These are phyloP conservation scores for Drosophila subpulchrella DNA, from an alignment of 1,140 invertebrate genomes.

Conservation along the genomic window DNA sequence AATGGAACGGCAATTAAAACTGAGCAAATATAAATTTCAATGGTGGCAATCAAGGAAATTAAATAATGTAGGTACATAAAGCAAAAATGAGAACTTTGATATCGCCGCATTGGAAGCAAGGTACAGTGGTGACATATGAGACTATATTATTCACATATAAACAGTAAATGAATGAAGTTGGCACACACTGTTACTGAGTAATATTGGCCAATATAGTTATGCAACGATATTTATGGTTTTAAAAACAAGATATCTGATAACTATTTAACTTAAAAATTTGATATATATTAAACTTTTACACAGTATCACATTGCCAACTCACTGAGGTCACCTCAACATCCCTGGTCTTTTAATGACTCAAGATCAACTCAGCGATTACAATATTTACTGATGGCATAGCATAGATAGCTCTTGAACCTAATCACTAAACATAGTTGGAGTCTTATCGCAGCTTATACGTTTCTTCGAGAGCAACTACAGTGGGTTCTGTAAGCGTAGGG, in stretches of 20 bases:
- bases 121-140: constrained; percentile 21
- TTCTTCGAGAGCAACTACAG: constrained; percentile 15
- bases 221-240: constrained; percentile 26
- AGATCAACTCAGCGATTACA: constrained; percentile 29
- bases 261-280: neutral
- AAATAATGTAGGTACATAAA: constrained; percentile 15
- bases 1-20: constrained; percentile 37
- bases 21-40: constrained; percentile 32
- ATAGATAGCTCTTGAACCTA: constrained; percentile 31
- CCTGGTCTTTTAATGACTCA: constrained; percentile 17
- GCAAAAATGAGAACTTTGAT: constrained; percentile 34
- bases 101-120: constrained; percentile 15
- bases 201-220: constrained; percentile 1
- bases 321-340: constrained; percentile 4
- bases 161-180: constrained; percentile 6
- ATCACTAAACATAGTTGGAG: constrained; percentile 6
- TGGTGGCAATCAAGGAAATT: constrained; percentile 37
- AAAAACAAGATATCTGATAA: constrained; percentile 8
- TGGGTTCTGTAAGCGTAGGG: constrained; percentile 18
- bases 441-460: constrained; percentile 26
- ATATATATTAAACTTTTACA: neutral
- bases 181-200: neutral
- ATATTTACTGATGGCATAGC: constrained; percentile 29
- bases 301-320: constrained; percentile 8
- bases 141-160: constrained; percentile 10